Conservation (phyloP, 2,797 vertebrate genomes). For the Dromococcyx pavoninus region DNA sequence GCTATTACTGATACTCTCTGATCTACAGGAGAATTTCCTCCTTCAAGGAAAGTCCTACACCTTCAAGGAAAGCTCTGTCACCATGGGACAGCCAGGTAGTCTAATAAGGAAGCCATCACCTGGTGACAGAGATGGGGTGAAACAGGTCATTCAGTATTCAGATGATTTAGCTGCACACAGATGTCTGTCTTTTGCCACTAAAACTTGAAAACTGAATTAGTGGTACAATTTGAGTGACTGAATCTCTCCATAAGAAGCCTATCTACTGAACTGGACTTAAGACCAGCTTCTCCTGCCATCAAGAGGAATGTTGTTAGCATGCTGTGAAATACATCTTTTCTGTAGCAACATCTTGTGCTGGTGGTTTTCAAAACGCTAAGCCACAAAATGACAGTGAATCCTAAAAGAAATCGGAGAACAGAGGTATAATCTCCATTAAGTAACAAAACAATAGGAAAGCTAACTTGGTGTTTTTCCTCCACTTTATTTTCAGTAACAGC, state of each 20-base stretch:
- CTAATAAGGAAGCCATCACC: not conserved
- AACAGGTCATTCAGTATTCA: not conserved
- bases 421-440: not conserved
- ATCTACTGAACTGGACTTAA: not conserved
- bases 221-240: not conserved
- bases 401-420: not conserved
- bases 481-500: constrained; percentile 6
- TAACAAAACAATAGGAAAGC: not conserved
- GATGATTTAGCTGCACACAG: not conserved
- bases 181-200: not conserved
- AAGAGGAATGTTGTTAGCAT: not conserved
- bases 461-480: not conserved
- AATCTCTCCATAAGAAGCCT: not conserved
- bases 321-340: not conserved
- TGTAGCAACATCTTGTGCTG: not conserved
- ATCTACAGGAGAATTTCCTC: not conserved
- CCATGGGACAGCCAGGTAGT: not conserved
- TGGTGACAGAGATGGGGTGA: not conserved
- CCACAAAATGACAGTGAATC: not conserved
- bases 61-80: not conserved
- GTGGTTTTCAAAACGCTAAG: not conserved
- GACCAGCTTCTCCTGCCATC: not conserved
- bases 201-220: not conserved
- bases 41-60: not conserved
- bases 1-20: not conserved